Evolutionary conservation across 2,797 vertebrate species (phyloP), one percentile per base, ranked within the genome.

Genomic region (Gymnothorax reevesii): DNA sequence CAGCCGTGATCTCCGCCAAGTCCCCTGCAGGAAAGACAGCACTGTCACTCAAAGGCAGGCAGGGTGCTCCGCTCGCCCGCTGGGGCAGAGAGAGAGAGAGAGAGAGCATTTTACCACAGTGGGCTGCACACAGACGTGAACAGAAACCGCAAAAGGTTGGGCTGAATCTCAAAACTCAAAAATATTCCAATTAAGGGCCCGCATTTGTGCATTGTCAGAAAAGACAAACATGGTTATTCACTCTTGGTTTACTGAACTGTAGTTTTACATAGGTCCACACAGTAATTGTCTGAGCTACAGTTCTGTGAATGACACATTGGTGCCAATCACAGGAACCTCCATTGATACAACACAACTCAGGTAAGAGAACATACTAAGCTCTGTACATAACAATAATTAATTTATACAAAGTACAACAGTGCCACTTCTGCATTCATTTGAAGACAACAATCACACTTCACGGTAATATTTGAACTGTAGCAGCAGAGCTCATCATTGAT

Each of bases 1-100:
- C 95, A 0, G 95, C 96, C 87, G 91, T 90, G 0, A 89, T 90
- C 83, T 98, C 96, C 87, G 97, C 97, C 0, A 92, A 89, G 82
- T 95, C 92, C 33, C 92, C 97, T 96, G 89, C 84, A 87, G 87
- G 86, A 0, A 71, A 83, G 33, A 64, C 55, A 66, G 55, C 77
- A 55, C 49, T 55, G 77, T 80, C 77, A 80, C 42, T 79, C 77
- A 55, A 13, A 20, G 33, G 15, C 8, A 77, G 22, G 15, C 13
- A n/a, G 52, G 73, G 33, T 77, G 33, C 13, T 33, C 69, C 69
- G 4, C 15, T 69, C 25, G 9, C n/a, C 66, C 66, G 7, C 66
- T 12, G 66, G 6, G 15, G 69, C 33, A 42, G 33, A 42, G 33
- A 42, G 33, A 42, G 33, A 42, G 33, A 42, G 33, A 42, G 33